These are phyloP conservation scores for Anthopleura sola DNA, from an alignment of 64 coral and sea anemone genomes.

Conservation along the genomic window DNA sequence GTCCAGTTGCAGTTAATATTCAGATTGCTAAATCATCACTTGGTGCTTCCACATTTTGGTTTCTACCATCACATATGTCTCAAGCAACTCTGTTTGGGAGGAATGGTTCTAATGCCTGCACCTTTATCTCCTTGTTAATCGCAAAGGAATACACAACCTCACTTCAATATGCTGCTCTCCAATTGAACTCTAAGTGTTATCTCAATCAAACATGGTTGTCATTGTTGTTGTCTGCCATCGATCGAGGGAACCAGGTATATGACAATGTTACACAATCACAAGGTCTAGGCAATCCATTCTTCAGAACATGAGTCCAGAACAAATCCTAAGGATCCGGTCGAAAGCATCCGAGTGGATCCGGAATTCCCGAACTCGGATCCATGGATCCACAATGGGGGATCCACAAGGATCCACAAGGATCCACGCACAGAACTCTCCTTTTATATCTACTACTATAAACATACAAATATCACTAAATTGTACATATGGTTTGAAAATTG, in stretches of 20 bases:
- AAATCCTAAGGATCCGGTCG: too few relatives aligned
- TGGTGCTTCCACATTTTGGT: conserved; percentile 17
- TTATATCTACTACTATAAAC: too few relatives aligned
- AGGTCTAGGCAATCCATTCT: conserved; percentile 14
- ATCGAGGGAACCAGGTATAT: conserved; percentile 36
- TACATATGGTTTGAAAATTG: too few relatives aligned
- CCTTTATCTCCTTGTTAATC: conserved; percentile 41
- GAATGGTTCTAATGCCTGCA: conserved; percentile 55
- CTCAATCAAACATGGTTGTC: conserved; percentile 3
- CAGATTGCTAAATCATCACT: conserved; percentile 25
- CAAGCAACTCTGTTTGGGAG: conserved; percentile 43
- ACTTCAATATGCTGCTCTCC: neutral
- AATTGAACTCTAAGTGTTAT: neutral
- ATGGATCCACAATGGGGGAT: too few relatives aligned
- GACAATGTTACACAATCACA: conserved; percentile 29
- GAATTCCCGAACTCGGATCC: too few relatives aligned
- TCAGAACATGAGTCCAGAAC: too few relatives aligned
- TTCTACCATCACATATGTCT: conserved; percentile 29
- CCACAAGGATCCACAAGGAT: too few relatives aligned
- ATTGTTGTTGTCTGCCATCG: conserved; percentile 22
- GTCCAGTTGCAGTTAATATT: conserved; percentile 26
- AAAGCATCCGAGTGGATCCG: too few relatives aligned
- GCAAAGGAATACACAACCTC: conserved; percentile 34
- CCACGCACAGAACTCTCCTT: too few relatives aligned
- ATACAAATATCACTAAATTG: too few relatives aligned